Base-by-base conservation (phyloP, 2,888 invertebrate species). In the Calameuta idolon region DNA sequence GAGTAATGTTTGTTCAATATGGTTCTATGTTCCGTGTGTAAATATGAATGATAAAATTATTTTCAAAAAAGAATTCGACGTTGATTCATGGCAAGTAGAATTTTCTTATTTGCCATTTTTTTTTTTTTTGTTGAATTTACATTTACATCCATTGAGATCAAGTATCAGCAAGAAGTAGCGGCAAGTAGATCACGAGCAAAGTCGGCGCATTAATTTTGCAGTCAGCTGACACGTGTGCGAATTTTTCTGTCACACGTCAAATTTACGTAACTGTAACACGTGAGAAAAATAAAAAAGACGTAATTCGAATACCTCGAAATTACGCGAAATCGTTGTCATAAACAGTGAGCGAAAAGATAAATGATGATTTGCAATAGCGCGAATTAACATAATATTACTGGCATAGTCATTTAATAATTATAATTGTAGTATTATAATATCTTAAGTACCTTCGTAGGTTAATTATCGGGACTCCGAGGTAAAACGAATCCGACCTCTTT, bases 401-500 rank as follows among this genome's bases (percentile, higher is more conserved):
- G 23, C 31, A 71, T 71, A 31, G 31, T 71, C 31, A 12, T 11
- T 71, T 31, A 71, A 12, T 71, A 33, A 71, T 71, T 12, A 15
- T 71, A 71, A 71, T 31, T 71, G 34, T 23, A 55, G 55, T 55
- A 31, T 71, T 71, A 71, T 3, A 30, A 71, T 31, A 69, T 31
- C 69, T 4, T 4, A 69, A 33, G 12, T 30, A 30, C 15, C 15
- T n/a, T 31, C 4, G 12, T 31, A 71, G 71, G 12, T 34, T 31
- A 71, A 31, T 31, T 71, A 71, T 55, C 71, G 71, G 9, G 31
- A 71, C 83, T 86, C 81, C 81, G 83, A 86, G 83, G 81, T 84
- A 85, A 84, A 86, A 87, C 87, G 86, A 86, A 87, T 87, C 87
- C 86, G 86, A 84, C 85, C 83, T 77, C 78, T 81, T 83, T 74